A percentile compares a stretch with the other conserved stretches of the same genome.
Evolutionary conservation across 1,140 invertebrate genomes (phyloP).

Genomic region (Drosophila sproati): DNA sequence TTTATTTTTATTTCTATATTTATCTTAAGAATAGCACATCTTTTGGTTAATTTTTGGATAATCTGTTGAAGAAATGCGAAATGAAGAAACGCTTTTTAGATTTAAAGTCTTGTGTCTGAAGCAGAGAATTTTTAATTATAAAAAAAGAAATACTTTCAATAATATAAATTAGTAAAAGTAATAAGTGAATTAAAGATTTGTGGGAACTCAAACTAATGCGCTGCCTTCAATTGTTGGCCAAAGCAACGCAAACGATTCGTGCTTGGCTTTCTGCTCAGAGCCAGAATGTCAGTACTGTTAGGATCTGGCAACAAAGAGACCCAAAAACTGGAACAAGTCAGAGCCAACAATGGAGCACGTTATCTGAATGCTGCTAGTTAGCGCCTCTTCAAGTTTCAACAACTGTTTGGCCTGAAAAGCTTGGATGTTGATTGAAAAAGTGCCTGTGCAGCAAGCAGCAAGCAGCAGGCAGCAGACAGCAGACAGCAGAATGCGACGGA

Average conservation of each 20-base stretch:
- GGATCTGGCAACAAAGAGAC: conserved; percentile 9
- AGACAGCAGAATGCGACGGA: no score
- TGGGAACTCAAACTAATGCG: no score
- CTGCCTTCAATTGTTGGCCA: conserved; percentile 20
- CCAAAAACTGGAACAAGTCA: conserved; percentile 20
- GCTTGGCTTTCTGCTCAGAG: background rate
- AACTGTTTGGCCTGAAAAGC: conserved; percentile 2
- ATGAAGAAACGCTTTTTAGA: no score
- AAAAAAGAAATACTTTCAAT: no score
- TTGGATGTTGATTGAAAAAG: conserved; percentile 36
- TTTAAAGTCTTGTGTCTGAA: no score
- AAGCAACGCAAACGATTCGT: conserved; percentile 15
- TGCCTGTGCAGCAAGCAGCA: conserved; percentile 10
- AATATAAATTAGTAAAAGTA: background rate
- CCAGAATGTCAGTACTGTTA: background rate
- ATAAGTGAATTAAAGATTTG: background rate
- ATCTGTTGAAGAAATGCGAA: no score
- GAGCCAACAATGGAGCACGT: conserved; percentile 51
- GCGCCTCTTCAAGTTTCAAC: conserved; percentile 44
- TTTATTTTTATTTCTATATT: no score
- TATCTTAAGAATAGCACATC: no score
- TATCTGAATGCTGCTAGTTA: conserved; percentile 66
- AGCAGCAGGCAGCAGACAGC: background rate
- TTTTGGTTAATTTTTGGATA: no score
- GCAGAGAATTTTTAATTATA: no score